A percentile compares a stretch with the other conserved stretches of the same genome.
Conservation (phyloP, 2,888 invertebrate genomes). For the Nomada ferruginata region DNA sequence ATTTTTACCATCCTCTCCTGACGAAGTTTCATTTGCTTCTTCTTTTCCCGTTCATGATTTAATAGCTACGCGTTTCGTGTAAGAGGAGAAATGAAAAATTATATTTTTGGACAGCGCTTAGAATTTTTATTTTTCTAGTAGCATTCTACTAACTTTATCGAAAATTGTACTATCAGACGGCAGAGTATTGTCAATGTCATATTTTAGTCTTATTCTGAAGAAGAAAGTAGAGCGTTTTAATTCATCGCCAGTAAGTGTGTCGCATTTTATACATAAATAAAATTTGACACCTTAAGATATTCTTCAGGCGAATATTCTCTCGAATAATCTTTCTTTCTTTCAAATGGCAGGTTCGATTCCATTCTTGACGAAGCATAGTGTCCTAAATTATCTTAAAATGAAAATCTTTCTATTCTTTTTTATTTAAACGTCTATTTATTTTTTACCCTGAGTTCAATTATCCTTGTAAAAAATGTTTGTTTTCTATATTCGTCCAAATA, state of each 20-base stretch:
- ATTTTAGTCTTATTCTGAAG: constrained; percentile 24
- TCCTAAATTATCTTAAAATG: constrained; percentile 10
- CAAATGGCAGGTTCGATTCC: constrained; percentile 34
- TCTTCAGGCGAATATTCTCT: constrained; percentile 9
- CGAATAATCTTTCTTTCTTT: constrained; percentile 19
- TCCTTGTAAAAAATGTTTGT: constrained; percentile 14
- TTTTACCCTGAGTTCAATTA: constrained; percentile 31
- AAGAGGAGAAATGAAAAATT: not conserved
- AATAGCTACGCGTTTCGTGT: constrained; percentile 22
- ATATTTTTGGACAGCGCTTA: not conserved
- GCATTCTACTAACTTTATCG: constrained; percentile 32
- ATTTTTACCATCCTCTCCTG: constrained; percentile 41
- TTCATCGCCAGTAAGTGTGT: not conserved
- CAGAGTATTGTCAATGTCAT: constrained; percentile 8
- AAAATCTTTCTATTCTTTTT: not conserved
- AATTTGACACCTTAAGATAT: constrained; percentile 20
- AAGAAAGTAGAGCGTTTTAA: not conserved
- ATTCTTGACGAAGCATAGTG: constrained; percentile 15
- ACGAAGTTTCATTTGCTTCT: constrained; percentile 14
- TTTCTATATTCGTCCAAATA: not conserved
- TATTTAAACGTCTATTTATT: too few relatives aligned
- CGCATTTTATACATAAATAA: too few relatives aligned
- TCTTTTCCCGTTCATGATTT: constrained; percentile 19
- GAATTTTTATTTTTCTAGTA: not conserved
- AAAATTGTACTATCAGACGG: constrained; percentile 22